Base-by-base conservation (phyloP, 2,888 invertebrate genomes). In the Parnassius mnemosyne region DNA sequence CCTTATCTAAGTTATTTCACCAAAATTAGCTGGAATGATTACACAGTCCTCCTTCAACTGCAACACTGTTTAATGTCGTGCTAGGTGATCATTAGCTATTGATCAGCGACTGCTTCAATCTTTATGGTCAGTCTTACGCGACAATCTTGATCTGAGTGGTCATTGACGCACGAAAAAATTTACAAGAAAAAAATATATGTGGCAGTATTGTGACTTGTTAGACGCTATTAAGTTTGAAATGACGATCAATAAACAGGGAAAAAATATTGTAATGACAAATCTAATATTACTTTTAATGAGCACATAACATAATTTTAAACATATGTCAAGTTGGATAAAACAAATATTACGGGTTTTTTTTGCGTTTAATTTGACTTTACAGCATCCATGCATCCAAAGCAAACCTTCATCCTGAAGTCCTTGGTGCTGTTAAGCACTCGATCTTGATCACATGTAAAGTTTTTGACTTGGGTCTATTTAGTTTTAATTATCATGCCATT, bases 141-240 rank as follows among this genome's bases (percentile, higher is more conserved):
- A 20, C 44, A 60, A 61, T 61, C 55, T 56, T 55, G 61, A 56
- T 61, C n/a, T 34, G 13, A 3, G 12, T 51, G 50, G 54, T 60
- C 54, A 60, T 54, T 61, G 55, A 56, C 51, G 41, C 51, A 56
- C 20, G 16, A 44, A 34, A 13, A 16, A 2, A 25, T 13, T 46
- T 59, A 13, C 5, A 11, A 41, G 42, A 7, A 43, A 5, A 43
- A 12, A 60, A 54, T 54, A 34, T 12, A 53, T 60, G 47, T 16
- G 20, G 41, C 12, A 53, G 11, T 50, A 7, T 10, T 25, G 25
- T 25, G 25, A 5, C 25, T 25, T 25, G 5, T 25, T 25, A 25
- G 25, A 25, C 25, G 25, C 25, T 5, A 25, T 25, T 25, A 25
- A 3, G 25, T 25, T 25, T 25, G 25, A 25, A 25, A 25, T 25